These are phyloP conservation scores for Pilophorus perplexus DNA, from an alignment of 2,888 invertebrate species.

Conservation along the genomic window DNA sequence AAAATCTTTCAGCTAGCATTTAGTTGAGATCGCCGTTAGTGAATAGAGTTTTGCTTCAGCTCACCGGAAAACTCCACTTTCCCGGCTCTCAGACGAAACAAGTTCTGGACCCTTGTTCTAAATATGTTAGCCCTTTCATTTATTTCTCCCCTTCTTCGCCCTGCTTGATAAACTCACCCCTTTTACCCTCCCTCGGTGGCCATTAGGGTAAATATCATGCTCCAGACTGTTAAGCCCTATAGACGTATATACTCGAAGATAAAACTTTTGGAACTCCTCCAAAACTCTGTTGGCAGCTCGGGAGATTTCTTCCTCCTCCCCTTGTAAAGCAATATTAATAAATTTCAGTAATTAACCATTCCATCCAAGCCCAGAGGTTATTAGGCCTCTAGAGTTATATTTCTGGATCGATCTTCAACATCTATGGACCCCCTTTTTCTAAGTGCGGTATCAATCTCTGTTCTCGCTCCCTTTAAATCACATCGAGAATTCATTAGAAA, in stretches of 20 bases:
- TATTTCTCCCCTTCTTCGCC: neutral
- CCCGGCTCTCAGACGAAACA: too few relatives aligned
- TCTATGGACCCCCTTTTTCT: neutral
- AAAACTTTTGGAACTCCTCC: constrained; percentile 4
- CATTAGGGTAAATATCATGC: constrained; percentile 20
- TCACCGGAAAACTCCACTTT: too few relatives aligned
- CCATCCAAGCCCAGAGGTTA: constrained; percentile 13
- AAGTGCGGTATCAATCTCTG: constrained; percentile 9
- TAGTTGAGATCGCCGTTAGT: too few relatives aligned
- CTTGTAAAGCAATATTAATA: constrained; percentile 37
- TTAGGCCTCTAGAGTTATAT: constrained; percentile 13
- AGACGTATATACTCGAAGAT: constrained; percentile 11
- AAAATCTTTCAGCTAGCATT: too few relatives aligned
- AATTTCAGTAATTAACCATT: constrained; percentile 39
- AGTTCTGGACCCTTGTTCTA: too few relatives aligned
- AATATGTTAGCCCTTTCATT: too few relatives aligned
- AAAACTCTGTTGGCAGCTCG: constrained; percentile 23
- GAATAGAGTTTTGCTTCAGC: too few relatives aligned
- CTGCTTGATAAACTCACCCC: neutral
- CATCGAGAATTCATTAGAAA: constrained; percentile 9
- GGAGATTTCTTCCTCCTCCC: too few relatives aligned
- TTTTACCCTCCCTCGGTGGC: neutral
- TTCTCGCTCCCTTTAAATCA: neutral
- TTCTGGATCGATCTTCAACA: constrained; percentile 15
- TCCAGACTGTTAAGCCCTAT: constrained; percentile 17